Conservation (phyloP, 2,797 vertebrate species). For the Catharus ustulatus region DNA sequence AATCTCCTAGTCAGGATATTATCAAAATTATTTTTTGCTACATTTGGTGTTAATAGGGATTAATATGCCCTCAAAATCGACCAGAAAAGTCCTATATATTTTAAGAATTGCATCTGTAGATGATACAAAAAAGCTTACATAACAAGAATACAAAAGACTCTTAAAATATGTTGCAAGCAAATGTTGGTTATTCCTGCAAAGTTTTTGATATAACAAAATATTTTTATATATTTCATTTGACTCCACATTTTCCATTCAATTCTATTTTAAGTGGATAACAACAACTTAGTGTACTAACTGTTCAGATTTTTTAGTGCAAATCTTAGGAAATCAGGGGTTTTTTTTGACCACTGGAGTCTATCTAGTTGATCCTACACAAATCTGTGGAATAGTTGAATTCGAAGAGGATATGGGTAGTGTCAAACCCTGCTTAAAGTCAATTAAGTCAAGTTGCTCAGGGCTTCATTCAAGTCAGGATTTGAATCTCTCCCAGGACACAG, state of each 20-base stretch:
- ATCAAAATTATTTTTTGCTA: not conserved
- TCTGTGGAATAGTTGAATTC: not conserved
- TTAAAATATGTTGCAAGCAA: not conserved
- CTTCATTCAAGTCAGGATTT: not conserved
- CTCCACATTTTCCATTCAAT: not conserved
- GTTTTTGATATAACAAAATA: not conserved
- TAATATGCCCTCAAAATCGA: not conserved
- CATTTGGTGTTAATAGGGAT: not conserved
- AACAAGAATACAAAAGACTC: not conserved
- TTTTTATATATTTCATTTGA: not conserved
- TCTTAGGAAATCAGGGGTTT: not conserved
- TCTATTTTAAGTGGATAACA: not conserved
- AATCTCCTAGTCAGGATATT: not conserved
- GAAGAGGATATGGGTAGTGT: not conserved
- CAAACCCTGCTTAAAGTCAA: not conserved
- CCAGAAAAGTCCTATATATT: not conserved
- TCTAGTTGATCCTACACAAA: not conserved
- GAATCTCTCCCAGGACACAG: not conserved
- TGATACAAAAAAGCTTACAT: not conserved
- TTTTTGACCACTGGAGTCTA: not conserved
- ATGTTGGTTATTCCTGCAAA: accelerated
- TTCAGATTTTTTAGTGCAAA: not conserved
- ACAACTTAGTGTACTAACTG: not conserved
- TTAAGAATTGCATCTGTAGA: not conserved
- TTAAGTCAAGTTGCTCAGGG: not conserved